Base-by-base conservation (phyloP, 2,113 vertebrate species). In the Jacana jacana region DNA sequence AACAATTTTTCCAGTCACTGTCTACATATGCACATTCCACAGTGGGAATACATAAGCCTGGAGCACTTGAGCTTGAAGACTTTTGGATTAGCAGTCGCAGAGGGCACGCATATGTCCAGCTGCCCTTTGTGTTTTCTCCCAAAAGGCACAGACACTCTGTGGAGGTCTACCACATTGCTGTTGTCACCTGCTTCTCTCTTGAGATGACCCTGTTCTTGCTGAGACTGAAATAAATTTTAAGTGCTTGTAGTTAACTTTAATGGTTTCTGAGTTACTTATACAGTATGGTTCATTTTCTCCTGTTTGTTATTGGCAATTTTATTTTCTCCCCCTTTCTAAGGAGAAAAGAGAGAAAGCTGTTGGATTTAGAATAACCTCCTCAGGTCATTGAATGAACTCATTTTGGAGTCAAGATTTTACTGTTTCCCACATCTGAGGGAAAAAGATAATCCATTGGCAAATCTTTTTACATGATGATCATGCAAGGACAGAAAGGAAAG, bases 1-100 rank as follows among this genome's bases (percentile, higher is more conserved):
- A 94, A 96, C 92, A 95, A 96, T 95, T 94, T 95, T 95, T 95
- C 91, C 79, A 96, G 91, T 93, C 89, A 77, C 72, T 94, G 81
- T 94, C 95, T 97, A 61, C 84, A 90, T 69, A 66, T 54, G 84
- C 78, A 60, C 88, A 89, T 96, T 96, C 94, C 96, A 95, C 86
- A 92, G 89, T 13, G 6, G 89, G 84, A 91, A 80, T 93, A 81
- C 83, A 25, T 82, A 75, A 93, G 40, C 80, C 91, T 75, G 42
- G 46, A 92, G 79, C 84, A 82, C 63, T 92, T 65, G 86, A 85
- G 52, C 42, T 87, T 60, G 93, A 82, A 92, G 89, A 65, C 81
- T 92, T 79, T 16, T 28, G 85, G 72, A 58, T 92, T 68, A 91
- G 73, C 49, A 70, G 46, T 69, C 10, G 4, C 23, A 76, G 77